phyloP scores from a whole-genome alignment of 2,113 vertebrate genomes.

The Hoplias malabaricus region DNA sequence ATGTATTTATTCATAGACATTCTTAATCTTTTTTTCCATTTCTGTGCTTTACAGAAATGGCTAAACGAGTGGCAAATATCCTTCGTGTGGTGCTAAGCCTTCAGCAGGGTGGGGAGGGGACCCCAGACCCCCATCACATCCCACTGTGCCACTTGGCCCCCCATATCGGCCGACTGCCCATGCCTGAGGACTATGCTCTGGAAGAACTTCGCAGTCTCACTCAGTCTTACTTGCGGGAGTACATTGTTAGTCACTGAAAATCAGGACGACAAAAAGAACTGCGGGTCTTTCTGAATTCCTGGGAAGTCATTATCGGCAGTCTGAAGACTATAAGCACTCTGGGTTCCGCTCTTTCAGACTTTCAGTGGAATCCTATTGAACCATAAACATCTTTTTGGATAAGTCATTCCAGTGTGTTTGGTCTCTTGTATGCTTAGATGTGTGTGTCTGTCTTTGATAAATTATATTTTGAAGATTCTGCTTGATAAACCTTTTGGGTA shows the following conservation, averaged over 20 bases:
- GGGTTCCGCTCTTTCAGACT: conserved; percentile 22
- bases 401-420: conserved; percentile 40
- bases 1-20: not conserved
- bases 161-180: conserved; percentile 85
- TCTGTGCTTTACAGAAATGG: conserved; percentile 83
- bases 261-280: not conserved
- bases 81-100: conserved; percentile 87
- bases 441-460: conserved; percentile 44
- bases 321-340: not conserved
- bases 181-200: conserved; percentile 95
- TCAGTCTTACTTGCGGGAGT: conserved; percentile 86
- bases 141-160: conserved; percentile 83
- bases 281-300: not conserved
- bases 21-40: not conserved
- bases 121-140: conserved; percentile 63
- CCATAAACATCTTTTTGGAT: conserved; percentile 9
- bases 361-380: conserved; percentile 4
- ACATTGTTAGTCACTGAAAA: conserved; percentile 76
- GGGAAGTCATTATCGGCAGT: not conserved
- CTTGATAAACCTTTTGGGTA: conserved; percentile 21
- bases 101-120: conserved; percentile 75
- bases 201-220: conserved; percentile 92
- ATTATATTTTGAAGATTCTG: conserved; percentile 39
- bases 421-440: conserved; percentile 39
- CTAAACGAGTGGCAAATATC: conserved; percentile 90